Conservation (phyloP, 2,797 vertebrate genomes). For the Pipistrellus nathusii region DNA sequence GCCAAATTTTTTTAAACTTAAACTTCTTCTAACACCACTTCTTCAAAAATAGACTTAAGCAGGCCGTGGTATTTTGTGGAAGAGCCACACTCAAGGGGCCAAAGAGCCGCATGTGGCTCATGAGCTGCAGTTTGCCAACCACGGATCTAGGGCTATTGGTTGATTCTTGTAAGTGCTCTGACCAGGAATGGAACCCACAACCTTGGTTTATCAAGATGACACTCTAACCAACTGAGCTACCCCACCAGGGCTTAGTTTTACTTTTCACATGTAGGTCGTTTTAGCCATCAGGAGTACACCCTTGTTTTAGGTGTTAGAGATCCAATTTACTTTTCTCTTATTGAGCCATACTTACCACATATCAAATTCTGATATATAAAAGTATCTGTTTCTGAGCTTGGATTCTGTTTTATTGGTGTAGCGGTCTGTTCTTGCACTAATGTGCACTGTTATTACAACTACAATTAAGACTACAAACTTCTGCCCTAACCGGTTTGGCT, state of each 20-base stretch:
- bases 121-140: too few relatives aligned
- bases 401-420: not conserved
- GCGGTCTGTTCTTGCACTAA: not conserved
- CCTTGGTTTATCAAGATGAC: not conserved
- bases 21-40: too few relatives aligned
- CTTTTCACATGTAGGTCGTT: not conserved
- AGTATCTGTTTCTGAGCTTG: not conserved
- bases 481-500: too few relatives aligned
- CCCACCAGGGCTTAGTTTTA: too few relatives aligned
- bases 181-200: not conserved
- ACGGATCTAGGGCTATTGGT: not conserved
- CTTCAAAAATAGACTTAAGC: too few relatives aligned
- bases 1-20: too few relatives aligned
- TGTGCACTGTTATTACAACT: not conserved
- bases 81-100: too few relatives aligned
- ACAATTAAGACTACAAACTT: not conserved
- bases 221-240: not conserved
- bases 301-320: not conserved
- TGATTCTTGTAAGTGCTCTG: not conserved
- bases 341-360: not conserved
- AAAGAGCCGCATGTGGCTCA: too few relatives aligned
- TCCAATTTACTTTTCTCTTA: slow-evolving; percentile 15
- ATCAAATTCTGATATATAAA: not conserved
- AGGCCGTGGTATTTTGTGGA: too few relatives aligned
- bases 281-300: not conserved